Conservation (phyloP, 2,113 vertebrate genomes). For the Apteryx owenii region DNA sequence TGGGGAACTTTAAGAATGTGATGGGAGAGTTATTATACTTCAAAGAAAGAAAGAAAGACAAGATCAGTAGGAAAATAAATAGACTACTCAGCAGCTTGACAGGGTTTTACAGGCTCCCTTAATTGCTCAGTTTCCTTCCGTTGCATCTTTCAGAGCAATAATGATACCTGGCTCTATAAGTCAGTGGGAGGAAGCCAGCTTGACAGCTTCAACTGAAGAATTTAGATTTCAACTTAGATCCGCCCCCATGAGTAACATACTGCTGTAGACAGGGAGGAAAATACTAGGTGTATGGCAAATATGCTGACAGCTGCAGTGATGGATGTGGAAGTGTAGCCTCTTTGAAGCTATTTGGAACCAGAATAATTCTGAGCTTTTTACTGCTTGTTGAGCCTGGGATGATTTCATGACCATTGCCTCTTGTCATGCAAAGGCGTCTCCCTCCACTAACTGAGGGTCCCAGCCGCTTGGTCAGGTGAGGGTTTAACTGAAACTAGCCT, state of each 20-base stretch:
- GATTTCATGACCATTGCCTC: not conserved
- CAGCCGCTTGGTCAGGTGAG: not conserved
- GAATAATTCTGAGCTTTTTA: not conserved
- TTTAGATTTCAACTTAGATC: not conserved
- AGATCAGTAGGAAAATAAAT: slow-evolving; percentile 47
- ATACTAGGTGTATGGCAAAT: not conserved
- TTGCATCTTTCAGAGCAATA: not conserved
- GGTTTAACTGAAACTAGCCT: not conserved
- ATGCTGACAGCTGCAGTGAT: not conserved
- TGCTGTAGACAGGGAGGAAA: not conserved
- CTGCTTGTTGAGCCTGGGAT: not conserved
- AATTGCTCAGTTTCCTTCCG: slow-evolving; percentile 16
- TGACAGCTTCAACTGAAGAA: not conserved
- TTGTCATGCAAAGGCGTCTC: not conserved
- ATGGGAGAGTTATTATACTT: slow-evolving; percentile 21
- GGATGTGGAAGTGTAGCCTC: not conserved
- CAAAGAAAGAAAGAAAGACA: slow-evolving; percentile 3
- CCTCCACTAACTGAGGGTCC: no score
- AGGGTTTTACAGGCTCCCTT: slow-evolving; percentile 17
- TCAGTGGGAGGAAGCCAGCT: not conserved
- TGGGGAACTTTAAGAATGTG: not conserved
- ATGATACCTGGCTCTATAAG: not conserved
- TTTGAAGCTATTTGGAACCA: not conserved
- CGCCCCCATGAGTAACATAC: not conserved
- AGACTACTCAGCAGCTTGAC: not conserved